phyloP scores from a whole-genome alignment of 2,113 vertebrate species.

The Pan troglodytes region NHGRI_mPanTro3-v2.1_pri NC_072398.2:159645001-159645500 shows the following conservation, averaged over 20 bases:
- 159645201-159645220: background rate
- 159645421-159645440: background rate
- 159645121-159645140: background rate
- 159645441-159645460: background rate
- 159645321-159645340: background rate
- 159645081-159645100: background rate
- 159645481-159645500: background rate
- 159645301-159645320: background rate
- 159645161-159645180: conserved; percentile 1
- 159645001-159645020: background rate
- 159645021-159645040: background rate
- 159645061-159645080: background rate
- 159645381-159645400: background rate
- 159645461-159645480: background rate
- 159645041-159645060: background rate
- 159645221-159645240: background rate
- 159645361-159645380: background rate
- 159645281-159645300: background rate
- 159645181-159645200: background rate
- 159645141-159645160: background rate
- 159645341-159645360: background rate
- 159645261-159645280: background rate
- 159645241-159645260: background rate
- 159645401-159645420: background rate
- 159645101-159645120: background rate